These are phyloP conservation scores for Penaeus japonicus DNA, from an alignment of 1,140 invertebrate genomes.

Conservation along the genomic window DNA sequence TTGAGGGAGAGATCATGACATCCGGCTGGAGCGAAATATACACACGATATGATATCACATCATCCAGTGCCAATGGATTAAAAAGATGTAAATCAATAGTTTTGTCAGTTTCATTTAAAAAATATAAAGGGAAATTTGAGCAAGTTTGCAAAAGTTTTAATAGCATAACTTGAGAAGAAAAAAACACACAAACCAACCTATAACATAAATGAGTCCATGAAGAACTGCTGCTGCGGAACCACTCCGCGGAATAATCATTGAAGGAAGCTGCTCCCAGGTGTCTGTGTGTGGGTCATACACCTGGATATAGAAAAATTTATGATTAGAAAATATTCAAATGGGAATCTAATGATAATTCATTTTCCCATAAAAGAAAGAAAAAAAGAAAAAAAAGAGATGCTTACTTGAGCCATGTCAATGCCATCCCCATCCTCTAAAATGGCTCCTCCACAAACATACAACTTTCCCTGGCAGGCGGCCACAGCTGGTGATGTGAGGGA, in stretches of 20 bases:
- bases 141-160: too few relatives aligned
- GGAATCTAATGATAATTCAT: background rate
- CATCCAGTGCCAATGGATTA: too few relatives aligned
- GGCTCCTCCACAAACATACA: conserved; percentile 68
- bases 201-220: conserved; percentile 67
- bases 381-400: background rate
- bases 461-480: conserved; percentile 65
- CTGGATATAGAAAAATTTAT: conserved; percentile 54
- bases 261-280: conserved; percentile 68
- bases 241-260: conserved; percentile 69
- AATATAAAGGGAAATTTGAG: too few relatives aligned
- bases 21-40: too few relatives aligned
- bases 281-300: conserved; percentile 70
- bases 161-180: too few relatives aligned
- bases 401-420: conserved; percentile 64
- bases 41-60: too few relatives aligned
- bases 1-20: too few relatives aligned
- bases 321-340: background rate
- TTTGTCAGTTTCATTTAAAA: too few relatives aligned
- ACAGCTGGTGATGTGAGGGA: conserved; percentile 68
- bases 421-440: conserved; percentile 67
- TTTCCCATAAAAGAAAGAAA: background rate
- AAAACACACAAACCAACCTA: conserved; percentile 63
- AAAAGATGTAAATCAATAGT: too few relatives aligned
- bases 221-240: conserved; percentile 68